Conservation (phyloP, 2,797 vertebrate genomes). For the Chromobotia macracanthus region DNA sequence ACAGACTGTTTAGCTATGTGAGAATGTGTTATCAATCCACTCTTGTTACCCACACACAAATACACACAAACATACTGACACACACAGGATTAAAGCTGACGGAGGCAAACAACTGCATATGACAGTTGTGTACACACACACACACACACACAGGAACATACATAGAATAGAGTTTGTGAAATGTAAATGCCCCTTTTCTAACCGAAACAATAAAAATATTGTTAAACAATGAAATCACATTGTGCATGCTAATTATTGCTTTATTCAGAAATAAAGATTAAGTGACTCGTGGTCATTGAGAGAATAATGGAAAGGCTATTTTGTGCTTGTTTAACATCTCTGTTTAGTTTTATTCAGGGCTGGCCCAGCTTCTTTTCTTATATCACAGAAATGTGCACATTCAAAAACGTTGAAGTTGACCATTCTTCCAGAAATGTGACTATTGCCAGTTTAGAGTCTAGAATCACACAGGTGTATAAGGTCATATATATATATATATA, state of each 20-base stretch:
- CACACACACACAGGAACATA: slow-evolving; percentile 31
- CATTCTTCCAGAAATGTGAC: not conserved
- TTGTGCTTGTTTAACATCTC: too few species aligned
- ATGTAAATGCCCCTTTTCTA: not conserved
- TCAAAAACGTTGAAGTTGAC: not conserved
- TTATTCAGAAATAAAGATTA: too few species aligned
- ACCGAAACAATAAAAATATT: not conserved
- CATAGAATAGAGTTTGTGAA: not conserved
- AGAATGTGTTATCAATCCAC: not conserved
- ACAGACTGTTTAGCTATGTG: slow-evolving; percentile 4
- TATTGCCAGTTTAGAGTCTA: not conserved
- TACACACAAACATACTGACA: slow-evolving; percentile 1
- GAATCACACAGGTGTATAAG: not conserved
- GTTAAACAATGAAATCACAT: too few species aligned
- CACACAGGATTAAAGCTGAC: slow-evolving; percentile 49
- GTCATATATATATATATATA: too few species aligned
- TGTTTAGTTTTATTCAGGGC: too few species aligned
- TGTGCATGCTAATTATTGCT: too few species aligned
- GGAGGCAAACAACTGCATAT: slow-evolving; percentile 48
- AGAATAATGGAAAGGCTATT: too few species aligned
- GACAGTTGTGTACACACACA: slow-evolving; percentile 18
- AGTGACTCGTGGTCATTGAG: too few species aligned
- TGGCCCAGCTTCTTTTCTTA: too few species aligned
- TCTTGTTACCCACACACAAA: slow-evolving; percentile 35
- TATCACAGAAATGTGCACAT: too few species aligned